phyloP scores from a whole-genome alignment of 2,888 invertebrate genomes.

The Tanytarsus gracilentus region DNA sequence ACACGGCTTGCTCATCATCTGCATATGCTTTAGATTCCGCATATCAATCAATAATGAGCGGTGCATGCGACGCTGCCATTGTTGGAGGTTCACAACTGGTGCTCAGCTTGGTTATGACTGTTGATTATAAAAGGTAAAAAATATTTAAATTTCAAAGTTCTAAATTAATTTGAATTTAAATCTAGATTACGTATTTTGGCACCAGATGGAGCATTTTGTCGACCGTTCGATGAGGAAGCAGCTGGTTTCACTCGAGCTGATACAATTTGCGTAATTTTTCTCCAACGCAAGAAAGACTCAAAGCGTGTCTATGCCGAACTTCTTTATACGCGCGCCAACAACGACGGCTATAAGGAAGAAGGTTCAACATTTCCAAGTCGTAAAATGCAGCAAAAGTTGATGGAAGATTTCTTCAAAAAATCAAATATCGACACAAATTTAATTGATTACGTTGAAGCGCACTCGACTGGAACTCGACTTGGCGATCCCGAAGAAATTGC shows the following conservation, averaged over 20 bases:
- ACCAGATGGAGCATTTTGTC: conserved; percentile 34
- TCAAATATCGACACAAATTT: conserved; percentile 45
- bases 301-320: conserved; percentile 53
- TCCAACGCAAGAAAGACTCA: conserved; percentile 51
- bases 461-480: conserved; percentile 53
- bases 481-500: conserved; percentile 72
- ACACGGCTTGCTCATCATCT: conserved; percentile 91
- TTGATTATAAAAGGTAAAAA: conserved; percentile 73
- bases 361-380: conserved; percentile 36
- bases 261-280: conserved; percentile 41
- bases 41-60: conserved; percentile 58
- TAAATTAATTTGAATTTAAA: no score
- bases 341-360: conserved; percentile 45
- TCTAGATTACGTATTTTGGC: conserved; percentile 23
- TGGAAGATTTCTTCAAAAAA: conserved; percentile 47
- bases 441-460: conserved; percentile 50
- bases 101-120: conserved; percentile 72
- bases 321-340: conserved; percentile 51
- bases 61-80: conserved; percentile 70
- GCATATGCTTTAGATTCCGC: conserved; percentile 77
- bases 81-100: conserved; percentile 74
- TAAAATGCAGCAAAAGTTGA: conserved; percentile 35
- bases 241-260: conserved; percentile 56
- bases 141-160: no score
- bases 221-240: conserved; percentile 31